Base-by-base conservation (phyloP, 2,888 invertebrate species). In the Melinopterus prodromus region DNA sequence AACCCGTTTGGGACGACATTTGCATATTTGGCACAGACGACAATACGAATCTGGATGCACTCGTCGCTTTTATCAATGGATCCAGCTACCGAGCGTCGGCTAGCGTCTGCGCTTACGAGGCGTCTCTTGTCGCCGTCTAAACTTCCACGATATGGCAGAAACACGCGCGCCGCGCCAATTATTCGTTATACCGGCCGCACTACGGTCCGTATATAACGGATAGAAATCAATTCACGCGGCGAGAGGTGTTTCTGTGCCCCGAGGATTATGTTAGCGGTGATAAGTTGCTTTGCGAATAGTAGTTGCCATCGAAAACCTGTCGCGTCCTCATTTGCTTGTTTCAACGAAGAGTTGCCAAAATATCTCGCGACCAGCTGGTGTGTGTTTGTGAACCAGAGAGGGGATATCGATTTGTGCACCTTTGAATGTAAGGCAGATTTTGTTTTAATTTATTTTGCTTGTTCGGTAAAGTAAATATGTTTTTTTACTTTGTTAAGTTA, bases 331-430 rank as follows among this genome's bases (percentile, higher is more conserved):
- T 53, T 53, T 7, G 9, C 53, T 7, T 53, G 53, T 1, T 12
- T 12, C 53, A 53, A 12, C 7, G 53, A 53, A 53, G 53, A 53
- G 53, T 53, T 53, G 53, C 53, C 53, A 53, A 53, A 53, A 9
- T 53, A 53, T 53, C 7, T 9, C 12, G 7, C 53, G 9, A 53
- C 9, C 53, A 53, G 53, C 53, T 53, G 53, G 53, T 53, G 53
- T 53, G 53, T 53, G 53, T 53, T 53, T 53, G 9, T 53, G 53
- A 9, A 6, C 53, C 53, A 53, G 12, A 53, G 53, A 53, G 53
- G 53, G 53, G 53, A 53, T 53, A 53, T 53, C 53, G 53, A 53
- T 53, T 53, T 53, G 53, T 53, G 53, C 53, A 53, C 53, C 53
- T 12, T 53, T 53, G 53, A 53, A 53, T 53, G 53, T 53, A 53